phyloP scores from a whole-genome alignment of 2,797 vertebrate species.

The Enteromius paludinosus region DNA sequence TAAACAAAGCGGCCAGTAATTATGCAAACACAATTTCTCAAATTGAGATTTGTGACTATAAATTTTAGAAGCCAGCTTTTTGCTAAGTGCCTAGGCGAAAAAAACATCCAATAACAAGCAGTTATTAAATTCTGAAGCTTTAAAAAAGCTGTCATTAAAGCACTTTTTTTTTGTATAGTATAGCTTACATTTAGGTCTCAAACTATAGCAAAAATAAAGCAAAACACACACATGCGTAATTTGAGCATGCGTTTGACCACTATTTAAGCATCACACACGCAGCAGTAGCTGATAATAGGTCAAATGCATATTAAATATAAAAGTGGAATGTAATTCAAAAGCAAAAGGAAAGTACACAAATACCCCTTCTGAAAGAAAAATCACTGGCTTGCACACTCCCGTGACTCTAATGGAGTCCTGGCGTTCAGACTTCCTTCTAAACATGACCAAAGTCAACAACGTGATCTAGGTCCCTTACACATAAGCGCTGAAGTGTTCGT shows the following conservation, averaged over 20 bases:
- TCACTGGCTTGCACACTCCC: conserved; percentile 5
- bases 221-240: not conserved
- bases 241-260: not conserved
- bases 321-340: not conserved
- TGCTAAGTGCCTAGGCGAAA: not conserved
- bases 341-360: conserved; percentile 9
- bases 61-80: not conserved
- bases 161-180: not conserved
- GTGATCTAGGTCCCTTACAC: conserved; percentile 12
- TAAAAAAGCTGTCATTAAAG: not conserved
- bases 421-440: conserved; percentile 44
- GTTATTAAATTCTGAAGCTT: not conserved
- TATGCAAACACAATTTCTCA: not conserved
- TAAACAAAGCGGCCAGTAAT: not conserved
- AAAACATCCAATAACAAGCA: not conserved
- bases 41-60: not conserved
- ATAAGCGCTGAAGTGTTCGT: conserved; percentile 11
- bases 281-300: not conserved
- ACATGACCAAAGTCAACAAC: conserved; percentile 49
- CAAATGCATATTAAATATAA: not conserved
- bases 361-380: conserved; percentile 13
- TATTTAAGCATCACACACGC: not conserved
- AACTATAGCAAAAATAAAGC: not conserved
- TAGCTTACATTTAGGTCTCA: not conserved
- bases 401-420: conserved; percentile 10